Evolutionary conservation across 2,797 vertebrate genomes (phyloP), one percentile per base, ranked within the genome.

Genomic region (Chloroceryle amazona): DNA sequence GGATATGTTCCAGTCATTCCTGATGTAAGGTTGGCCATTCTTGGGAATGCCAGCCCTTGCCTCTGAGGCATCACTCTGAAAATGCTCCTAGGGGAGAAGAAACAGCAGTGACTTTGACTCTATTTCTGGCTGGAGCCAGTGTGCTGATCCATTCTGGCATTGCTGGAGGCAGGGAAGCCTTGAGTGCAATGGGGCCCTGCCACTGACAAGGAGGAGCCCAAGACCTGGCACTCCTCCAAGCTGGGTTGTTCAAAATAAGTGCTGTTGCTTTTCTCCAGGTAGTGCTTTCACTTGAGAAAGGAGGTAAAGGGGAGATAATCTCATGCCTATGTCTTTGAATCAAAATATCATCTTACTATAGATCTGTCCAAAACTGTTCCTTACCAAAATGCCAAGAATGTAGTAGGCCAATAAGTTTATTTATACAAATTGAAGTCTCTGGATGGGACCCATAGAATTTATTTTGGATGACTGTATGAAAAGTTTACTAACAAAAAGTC

Each of bases 71-170:
- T 67, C 70, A 71, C 62, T 88, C 86, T 65, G 81, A 84, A 74
- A 89, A 79, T 55, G 33, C 54, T 95, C 66, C 54, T 39, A 14
- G 46, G 49, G 60, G 79, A 93, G 60, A 91, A 81, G 55, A 57
- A 94, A 96, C 80, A 97, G 91, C 35, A 66, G 46, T 20, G 76
- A 93, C 92, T 96, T 97, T 97, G 81, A 95, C 75, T 96, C 84
- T 47, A 46, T 54, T 95, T 73, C 87, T 94, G 81, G 16, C 83
- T 95, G 89, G 33, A 92, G 75, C 65, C 81, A 19, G 42, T 11
- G 17, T 22, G 70, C 68, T 86, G 89, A 88, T 97, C 90, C 70
- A 68, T 84, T 96, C 83, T 84, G 91, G 91, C 92, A 90, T 57
- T 96, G 90, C 62, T 94, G 39, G 87, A 97, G 63, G 96, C 85